Base-by-base conservation (phyloP, 2,888 invertebrate species). In the Nysson spinosus region DNA sequence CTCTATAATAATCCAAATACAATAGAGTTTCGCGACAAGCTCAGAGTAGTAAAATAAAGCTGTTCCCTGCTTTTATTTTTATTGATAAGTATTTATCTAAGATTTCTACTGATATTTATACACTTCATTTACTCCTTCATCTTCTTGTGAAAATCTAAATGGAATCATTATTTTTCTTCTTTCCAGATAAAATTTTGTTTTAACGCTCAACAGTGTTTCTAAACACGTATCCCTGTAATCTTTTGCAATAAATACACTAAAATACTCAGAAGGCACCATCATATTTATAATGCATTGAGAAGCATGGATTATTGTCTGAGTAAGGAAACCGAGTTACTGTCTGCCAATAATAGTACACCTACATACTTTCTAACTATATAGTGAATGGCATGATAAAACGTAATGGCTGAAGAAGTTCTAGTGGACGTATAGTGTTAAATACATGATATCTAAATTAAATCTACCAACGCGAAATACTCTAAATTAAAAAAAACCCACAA, bases 281-380 rank as follows among this genome's bases (percentile, higher is more conserved):
- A 75, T 67, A 51, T 61, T 66, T 43, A 30, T 49, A 55, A 58
- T 68, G 47, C 50, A 60, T 69, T 61, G 69, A 65, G 42, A 72
- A 69, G 51, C 61, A 67, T 62, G 72, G 69, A 73, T 61, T 63
- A 65, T 72, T 72, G 65, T 70, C 65, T 50, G 43, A 75, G 64
- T 64, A 54, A 71, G 57, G 66, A 69, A 75, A 79, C 69, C 68
- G 57, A 61, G 58, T 67, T 78, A 75, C 68, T 78, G 75, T 71
- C 72, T 75, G 61, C 63, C 60, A 79, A 79, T 66, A 79, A 78
- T 78, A 79, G 69, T 54, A 63, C 60, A 67, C 69, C 71, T 74
- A 77, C 55, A 52, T 46, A 67, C 63, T 67, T 75, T 68, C 50
- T 62, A 69, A 51, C 37, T 66, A 49, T 49, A 55, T 32, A 61